Percentiles rank a stretch among this genome's conserved stretches.
Conservation (phyloP, 2,797 vertebrate species). For the Otolemur crassicaudatus region DNA sequence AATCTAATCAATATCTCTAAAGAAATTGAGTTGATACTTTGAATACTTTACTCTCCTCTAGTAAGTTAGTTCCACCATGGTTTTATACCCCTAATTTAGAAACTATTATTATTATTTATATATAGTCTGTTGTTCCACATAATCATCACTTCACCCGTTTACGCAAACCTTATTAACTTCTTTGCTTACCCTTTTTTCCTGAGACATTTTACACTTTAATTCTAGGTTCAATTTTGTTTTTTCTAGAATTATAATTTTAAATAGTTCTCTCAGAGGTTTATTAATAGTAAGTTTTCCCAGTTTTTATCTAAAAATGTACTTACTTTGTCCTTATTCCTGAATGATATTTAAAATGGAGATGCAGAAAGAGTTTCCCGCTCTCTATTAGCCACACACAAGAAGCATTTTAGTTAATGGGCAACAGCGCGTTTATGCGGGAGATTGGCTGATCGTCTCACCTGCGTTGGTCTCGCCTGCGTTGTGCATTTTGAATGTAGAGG, state of each 20-base stretch:
- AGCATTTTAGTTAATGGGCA: accelerated
- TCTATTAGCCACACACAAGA: background rate
- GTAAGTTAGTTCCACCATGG: background rate
- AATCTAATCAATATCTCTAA: background rate
- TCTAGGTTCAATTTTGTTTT: background rate
- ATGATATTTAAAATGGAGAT: background rate
- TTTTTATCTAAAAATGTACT: background rate
- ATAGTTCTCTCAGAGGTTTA: background rate
- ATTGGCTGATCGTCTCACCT: background rate
- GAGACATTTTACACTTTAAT: background rate
- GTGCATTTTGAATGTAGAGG: accelerated
- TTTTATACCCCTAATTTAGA: background rate
- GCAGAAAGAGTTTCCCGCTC: background rate
- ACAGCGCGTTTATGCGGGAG: accelerated
- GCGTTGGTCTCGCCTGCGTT: accelerated
- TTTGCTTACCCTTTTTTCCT: background rate
- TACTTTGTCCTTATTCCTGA: background rate
- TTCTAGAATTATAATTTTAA: background rate
- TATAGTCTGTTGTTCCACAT: background rate
- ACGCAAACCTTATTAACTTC: background rate
- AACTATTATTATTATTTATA: background rate
- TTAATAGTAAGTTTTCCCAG: background rate
- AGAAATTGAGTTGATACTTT: background rate
- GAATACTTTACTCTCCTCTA: background rate
- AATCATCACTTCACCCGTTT: background rate